These are phyloP conservation scores for Pogonophryne albipinna DNA, from an alignment of 2,797 vertebrate genomes.

Conservation along the genomic window DNA sequence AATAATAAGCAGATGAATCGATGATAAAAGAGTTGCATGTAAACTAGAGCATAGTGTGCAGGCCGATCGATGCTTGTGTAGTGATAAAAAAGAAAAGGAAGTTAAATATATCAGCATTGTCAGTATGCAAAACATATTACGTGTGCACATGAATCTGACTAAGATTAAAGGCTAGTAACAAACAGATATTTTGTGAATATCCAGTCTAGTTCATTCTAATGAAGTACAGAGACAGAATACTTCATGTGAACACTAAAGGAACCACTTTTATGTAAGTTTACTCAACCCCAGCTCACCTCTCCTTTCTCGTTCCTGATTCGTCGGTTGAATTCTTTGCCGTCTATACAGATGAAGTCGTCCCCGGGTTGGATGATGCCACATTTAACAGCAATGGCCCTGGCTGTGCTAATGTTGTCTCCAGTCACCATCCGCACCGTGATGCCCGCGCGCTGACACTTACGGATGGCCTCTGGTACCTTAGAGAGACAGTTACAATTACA, in stretches of 20 bases:
- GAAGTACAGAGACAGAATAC: background rate
- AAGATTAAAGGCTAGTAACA: background rate
- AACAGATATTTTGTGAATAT: too few species aligned
- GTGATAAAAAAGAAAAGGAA: too few species aligned
- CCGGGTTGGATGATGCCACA: constrained; percentile 94
- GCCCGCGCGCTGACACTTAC: constrained; percentile 92
- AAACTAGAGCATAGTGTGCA: too few species aligned
- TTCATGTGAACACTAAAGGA: background rate
- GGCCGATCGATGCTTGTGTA: too few species aligned
- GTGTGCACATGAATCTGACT: background rate
- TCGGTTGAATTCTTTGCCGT: constrained; percentile 94
- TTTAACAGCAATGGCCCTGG: constrained; percentile 92
- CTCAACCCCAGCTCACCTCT: constrained; percentile 81
- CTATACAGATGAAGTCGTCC: constrained; percentile 93
- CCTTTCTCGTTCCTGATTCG: constrained; percentile 94
- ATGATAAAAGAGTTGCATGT: background rate
- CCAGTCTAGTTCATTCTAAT: background rate
- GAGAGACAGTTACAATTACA: background rate
- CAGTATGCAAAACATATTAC: too few species aligned
- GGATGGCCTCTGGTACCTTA: constrained; percentile 92
- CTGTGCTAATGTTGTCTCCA: constrained; percentile 94
- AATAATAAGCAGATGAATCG: background rate
- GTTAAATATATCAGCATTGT: background rate
- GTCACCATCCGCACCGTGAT: constrained; percentile 96
- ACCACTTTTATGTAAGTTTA: background rate